A percentile compares a stretch with the other conserved stretches of the same genome.
These are phyloP conservation scores for Cryptomyrus ogoouensis DNA, from an alignment of 2,113 vertebrate species.

Conservation along the genomic window DNA sequence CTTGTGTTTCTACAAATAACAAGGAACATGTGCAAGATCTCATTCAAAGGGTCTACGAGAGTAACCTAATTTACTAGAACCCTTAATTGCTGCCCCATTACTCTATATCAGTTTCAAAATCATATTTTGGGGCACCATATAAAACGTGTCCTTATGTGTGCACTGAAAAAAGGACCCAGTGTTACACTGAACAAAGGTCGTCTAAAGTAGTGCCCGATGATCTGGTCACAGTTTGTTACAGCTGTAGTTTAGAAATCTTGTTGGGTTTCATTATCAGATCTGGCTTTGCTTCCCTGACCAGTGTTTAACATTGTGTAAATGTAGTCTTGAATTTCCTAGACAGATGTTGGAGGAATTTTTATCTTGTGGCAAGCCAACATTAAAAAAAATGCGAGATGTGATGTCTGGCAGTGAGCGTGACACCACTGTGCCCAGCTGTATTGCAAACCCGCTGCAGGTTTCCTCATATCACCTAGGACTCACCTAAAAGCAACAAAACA, in stretches of 20 bases:
- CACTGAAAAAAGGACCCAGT: constrained; percentile 19
- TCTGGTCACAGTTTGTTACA: constrained; percentile 28
- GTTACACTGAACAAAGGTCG: neutral
- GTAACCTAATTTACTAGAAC: constrained; percentile 56
- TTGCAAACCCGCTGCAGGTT: constrained; percentile 9
- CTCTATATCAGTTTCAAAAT: constrained; percentile 48
- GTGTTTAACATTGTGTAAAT: constrained; percentile 54
- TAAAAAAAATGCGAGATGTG: constrained; percentile 39
- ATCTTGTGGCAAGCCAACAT: constrained; percentile 46
- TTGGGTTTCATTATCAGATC: constrained; percentile 50
- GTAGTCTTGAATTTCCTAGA: constrained; percentile 55
- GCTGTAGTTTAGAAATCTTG: constrained; percentile 34
- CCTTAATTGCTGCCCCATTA: constrained; percentile 56
- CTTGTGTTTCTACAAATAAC: constrained; percentile 58
- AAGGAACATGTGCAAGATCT: constrained; percentile 55
- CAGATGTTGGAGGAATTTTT: constrained; percentile 57
- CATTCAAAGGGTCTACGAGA: constrained; percentile 24
- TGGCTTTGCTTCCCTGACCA: constrained; percentile 45
- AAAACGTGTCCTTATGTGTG: constrained; percentile 28
- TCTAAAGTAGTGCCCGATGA: neutral
- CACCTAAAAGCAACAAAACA: neutral
- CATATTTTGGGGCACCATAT: constrained; percentile 50
- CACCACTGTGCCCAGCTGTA: constrained; percentile 43
- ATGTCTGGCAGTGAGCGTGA: constrained; percentile 42
- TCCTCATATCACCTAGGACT: constrained; percentile 16